Evolutionary conservation across 2,888 invertebrate species (phyloP).

Genomic region (Drosophila maculinotata): DNA sequence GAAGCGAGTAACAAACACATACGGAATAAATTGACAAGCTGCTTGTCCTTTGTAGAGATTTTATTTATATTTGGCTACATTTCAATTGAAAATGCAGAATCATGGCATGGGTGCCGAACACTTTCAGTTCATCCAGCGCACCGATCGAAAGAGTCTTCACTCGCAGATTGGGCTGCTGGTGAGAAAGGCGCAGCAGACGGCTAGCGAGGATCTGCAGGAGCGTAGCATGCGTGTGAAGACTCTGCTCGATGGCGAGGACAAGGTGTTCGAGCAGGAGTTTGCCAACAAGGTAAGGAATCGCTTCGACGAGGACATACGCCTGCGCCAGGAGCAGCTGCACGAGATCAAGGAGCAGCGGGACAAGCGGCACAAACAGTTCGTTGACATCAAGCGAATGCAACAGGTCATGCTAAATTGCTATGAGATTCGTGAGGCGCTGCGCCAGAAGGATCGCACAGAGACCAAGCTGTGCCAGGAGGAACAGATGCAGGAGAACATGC

Average conservation of each 20-base stretch:
- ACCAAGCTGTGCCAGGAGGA: constrained; percentile 76
- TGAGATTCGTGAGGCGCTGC: constrained; percentile 80
- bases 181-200: constrained; percentile 73
- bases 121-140: constrained; percentile 71
- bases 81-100: constrained; percentile 41
- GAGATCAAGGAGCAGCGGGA: constrained; percentile 72
- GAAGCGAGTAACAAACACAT: background rate
- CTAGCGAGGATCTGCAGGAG: constrained; percentile 66
- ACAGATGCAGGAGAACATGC: constrained; percentile 80
- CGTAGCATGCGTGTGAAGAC: constrained; percentile 68
- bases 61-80: constrained; percentile 9
- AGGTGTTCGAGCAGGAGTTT: constrained; percentile 80
- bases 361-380: constrained; percentile 62
- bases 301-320: constrained; percentile 78
- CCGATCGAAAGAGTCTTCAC: constrained; percentile 80
- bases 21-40: constrained; percentile 25
- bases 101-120: constrained; percentile 58
- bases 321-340: constrained; percentile 74
- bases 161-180: constrained; percentile 79
- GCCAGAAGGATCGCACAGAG: constrained; percentile 69
- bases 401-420: constrained; percentile 82
- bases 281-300: constrained; percentile 77
- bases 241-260: constrained; percentile 78
- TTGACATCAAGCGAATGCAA: constrained; percentile 75
- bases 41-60: constrained; percentile 11